These are phyloP conservation scores for Haliclona indistincta DNA, from an alignment of 37 sponge, comb jelly and placozoan genomes.

Conservation along the genomic window DNA sequence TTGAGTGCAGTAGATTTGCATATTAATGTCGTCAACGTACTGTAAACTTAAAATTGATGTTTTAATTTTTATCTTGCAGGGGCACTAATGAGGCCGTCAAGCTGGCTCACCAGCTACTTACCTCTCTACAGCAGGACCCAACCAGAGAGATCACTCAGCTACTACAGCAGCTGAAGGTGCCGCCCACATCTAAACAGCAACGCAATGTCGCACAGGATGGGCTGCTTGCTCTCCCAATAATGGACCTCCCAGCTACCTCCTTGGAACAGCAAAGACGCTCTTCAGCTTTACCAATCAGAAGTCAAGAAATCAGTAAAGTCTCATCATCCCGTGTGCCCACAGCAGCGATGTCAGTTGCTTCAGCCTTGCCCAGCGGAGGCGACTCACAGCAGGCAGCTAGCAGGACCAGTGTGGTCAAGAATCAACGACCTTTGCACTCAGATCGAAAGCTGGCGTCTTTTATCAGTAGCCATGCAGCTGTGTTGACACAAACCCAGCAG, in stretches of 20 bases:
- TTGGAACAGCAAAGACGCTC: background rate
- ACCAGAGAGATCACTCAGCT: constrained; percentile 33
- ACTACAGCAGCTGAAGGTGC: constrained; percentile 11
- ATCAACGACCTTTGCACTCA: background rate
- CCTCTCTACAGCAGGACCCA: constrained; percentile 42
- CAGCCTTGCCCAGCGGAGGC: background rate
- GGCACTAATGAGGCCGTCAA: constrained; percentile 75
- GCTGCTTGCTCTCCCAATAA: background rate
- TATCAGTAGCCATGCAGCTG: background rate
- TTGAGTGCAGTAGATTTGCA: too few species aligned
- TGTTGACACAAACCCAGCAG: too few species aligned
- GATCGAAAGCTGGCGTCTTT: background rate
- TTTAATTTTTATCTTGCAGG: constrained; percentile 17
- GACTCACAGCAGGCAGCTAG: too few species aligned
- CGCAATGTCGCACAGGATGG: background rate
- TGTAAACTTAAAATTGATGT: too few species aligned
- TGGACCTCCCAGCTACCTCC: background rate
- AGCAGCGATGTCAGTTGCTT: background rate
- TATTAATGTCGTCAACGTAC: too few species aligned
- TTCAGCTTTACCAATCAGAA: constrained; percentile 10
- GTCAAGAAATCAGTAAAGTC: background rate
- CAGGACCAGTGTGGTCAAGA: background rate
- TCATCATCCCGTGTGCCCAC: background rate
- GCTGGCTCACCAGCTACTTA: constrained; percentile 54
- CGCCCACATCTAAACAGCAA: background rate